These are phyloP conservation scores for Acipenser transmontanus DNA, from an alignment of 2,797 vertebrate genomes.

Conservation along the genomic window DNA sequence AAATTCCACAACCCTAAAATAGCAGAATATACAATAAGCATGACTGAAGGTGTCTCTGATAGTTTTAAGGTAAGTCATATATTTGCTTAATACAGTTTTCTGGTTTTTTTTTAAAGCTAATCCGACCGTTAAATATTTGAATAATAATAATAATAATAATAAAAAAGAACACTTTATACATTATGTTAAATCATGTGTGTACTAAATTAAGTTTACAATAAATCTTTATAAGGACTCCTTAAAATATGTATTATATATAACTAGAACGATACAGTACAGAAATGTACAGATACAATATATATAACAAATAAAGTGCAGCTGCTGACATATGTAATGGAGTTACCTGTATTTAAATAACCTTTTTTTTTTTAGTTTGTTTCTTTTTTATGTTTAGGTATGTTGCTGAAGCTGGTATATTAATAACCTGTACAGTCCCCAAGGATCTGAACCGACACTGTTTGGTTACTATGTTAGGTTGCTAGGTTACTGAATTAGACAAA, in stretches of 20 bases:
- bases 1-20: slow-evolving; percentile 80
- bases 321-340: too few species aligned
- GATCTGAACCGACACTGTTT: slow-evolving; percentile 39
- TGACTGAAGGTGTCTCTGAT: slow-evolving; percentile 86
- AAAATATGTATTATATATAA: too few species aligned
- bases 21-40: slow-evolving; percentile 88
- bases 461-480: slow-evolving; percentile 67
- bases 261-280: too few species aligned
- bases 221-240: too few species aligned
- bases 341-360: neutral
- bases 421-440: slow-evolving; percentile 5
- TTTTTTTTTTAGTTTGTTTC: neutral
- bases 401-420: slow-evolving; percentile 15
- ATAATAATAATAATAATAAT: too few species aligned
- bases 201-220: too few species aligned
- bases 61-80: slow-evolving; percentile 79
- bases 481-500: slow-evolving; percentile 52
- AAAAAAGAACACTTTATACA: too few species aligned
- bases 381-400: neutral
- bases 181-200: neutral
- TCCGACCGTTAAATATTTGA: neutral
- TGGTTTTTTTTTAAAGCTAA: neutral
- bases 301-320: too few species aligned
- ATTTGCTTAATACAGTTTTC: neutral
- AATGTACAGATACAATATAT: too few species aligned